Percentiles rank a stretch among this genome's conserved stretches.
phyloP scores from a whole-genome alignment of 2,797 vertebrate genomes.

The Sarcoramphus papa region DNA sequence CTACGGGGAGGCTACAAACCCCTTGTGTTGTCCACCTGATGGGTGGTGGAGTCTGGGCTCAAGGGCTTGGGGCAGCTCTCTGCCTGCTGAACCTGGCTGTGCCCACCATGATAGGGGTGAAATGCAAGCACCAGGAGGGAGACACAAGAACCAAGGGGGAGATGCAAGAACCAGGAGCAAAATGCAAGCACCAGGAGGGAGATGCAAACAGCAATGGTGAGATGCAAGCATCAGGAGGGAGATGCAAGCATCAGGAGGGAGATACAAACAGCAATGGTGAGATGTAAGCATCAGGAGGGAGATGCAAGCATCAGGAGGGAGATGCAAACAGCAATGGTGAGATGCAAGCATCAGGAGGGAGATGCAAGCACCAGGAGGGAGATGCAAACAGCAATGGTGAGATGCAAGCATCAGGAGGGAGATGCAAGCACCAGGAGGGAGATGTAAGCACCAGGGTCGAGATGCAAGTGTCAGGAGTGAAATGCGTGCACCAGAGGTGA shows the following conservation, averaged over 20 bases:
- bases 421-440: neutral
- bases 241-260: neutral
- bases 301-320: too few species aligned
- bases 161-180: neutral
- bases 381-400: too few species aligned
- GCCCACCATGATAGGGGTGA: neutral
- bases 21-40: neutral
- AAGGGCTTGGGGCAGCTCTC: neutral
- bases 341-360: neutral
- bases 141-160: neutral
- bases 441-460: too few species aligned
- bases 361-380: neutral
- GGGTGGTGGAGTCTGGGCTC: neutral
- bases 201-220: accelerated
- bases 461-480: neutral
- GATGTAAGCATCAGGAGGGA: neutral
- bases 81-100: neutral
- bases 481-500: neutral
- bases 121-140: neutral
- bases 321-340: neutral
- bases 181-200: neutral
- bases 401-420: too few species aligned
- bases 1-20: neutral
- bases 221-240: accelerated
- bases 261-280: neutral